Evolutionary conservation across 2,888 invertebrate species (phyloP), one percentile per base, ranked within the genome.

Genomic region (Villa cingulata): DNA sequence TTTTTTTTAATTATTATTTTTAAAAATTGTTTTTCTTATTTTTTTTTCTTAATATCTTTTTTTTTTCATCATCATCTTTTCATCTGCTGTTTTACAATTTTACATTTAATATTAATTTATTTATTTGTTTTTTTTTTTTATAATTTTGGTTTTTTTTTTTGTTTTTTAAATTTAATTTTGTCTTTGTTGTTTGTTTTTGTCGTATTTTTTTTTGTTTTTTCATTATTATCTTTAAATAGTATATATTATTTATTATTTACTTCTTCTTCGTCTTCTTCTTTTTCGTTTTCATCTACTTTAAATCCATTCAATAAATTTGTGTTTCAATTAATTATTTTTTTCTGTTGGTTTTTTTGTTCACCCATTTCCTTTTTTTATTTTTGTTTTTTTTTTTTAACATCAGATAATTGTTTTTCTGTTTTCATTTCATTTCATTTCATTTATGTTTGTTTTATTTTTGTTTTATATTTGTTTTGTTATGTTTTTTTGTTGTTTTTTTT

Each of bases 201-300:
- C n/a, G n/a, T n/a, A n/a, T 50, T 50, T 53, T 48, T 52, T 51
- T 50, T 54, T 50, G 51, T 48, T 53, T 48, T 51, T 49, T 52
- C 50, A 54, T 49, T 46, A 51, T 51, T 54, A 49, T 50, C n/a
- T n/a, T n/a, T n/a, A n/a, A n/a, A n/a, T n/a, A n/a, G n/a, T n/a
- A n/a, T n/a, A n/a, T n/a, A n/a, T n/a, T n/a, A n/a, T n/a, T n/a
- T n/a, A n/a, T n/a, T n/a, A n/a, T n/a, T n/a, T n/a, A n/a, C n/a
- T n/a, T 46, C 39, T 32, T 48, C 49, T 38, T 52, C 41, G 48
- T 43, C 38, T 47, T 55, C 48, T 56, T 53, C 49, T 38, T 52
- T 44, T 47, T 43, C 38, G 45, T 55, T 48, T 56, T 53, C 52
- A 57, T 59, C 55, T n/a, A 23, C 23, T 23, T 23, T 6, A 6